Evolutionary conservation across 1,140 invertebrate species (phyloP).

Genomic region (Gyrodactylus bullatarudis): DNA sequence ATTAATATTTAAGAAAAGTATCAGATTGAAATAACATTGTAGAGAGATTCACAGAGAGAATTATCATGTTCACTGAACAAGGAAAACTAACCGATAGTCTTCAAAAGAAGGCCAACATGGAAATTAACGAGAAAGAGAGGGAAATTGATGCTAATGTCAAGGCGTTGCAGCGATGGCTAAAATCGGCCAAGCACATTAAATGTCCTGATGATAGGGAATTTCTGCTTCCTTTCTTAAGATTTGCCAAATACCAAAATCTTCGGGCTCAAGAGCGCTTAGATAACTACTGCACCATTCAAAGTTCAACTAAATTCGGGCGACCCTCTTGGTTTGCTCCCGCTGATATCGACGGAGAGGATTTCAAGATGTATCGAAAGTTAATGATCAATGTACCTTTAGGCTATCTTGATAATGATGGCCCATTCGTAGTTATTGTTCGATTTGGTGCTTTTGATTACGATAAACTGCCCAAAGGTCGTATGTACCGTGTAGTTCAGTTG

Average conservation of each 20-base stretch:
- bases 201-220: slow-evolving; percentile 32
- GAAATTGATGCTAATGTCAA: neutral
- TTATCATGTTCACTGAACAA: no score
- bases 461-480: neutral
- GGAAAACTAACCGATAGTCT: neutral
- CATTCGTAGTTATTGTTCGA: neutral
- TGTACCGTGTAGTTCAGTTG: neutral
- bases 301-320: slow-evolving; percentile 18
- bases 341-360: neutral
- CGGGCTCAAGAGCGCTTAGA: slow-evolving; percentile 47
- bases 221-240: slow-evolving; percentile 41
- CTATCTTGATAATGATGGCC: neutral
- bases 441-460: neutral
- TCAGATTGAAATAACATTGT: no score
- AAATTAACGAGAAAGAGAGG: neutral
- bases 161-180: neutral
- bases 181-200: neutral
- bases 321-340: neutral
- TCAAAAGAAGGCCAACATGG: neutral
- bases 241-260: slow-evolving; percentile 47
- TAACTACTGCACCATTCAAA: slow-evolving; percentile 40
- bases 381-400: neutral
- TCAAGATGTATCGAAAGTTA: neutral
- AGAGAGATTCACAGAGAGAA: no score
- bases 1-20: no score